Percentiles rank a stretch among this genome's conserved stretches.
Conservation (phyloP, 1,140 invertebrate species). For the Drosophila azteca region DNA sequence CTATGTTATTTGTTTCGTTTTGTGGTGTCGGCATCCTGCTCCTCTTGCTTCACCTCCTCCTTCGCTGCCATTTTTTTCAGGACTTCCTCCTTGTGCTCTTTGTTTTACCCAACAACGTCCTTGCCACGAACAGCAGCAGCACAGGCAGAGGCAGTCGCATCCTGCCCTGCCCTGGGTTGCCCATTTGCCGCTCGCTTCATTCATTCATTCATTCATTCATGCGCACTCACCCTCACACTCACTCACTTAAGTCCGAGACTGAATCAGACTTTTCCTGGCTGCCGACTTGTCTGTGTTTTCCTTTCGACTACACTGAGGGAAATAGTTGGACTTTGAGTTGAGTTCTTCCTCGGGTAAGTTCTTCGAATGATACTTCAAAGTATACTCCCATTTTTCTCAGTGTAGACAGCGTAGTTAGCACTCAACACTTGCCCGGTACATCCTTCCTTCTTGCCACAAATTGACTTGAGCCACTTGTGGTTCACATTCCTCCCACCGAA, state of each 20-base stretch:
- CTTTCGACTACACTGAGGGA: slow-evolving; percentile 41
- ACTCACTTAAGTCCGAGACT: slow-evolving; percentile 20
- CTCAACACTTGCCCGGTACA: slow-evolving; percentile 69
- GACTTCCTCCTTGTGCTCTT: slow-evolving; percentile 54
- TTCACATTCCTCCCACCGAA: slow-evolving; percentile 17
- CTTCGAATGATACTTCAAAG: too few species aligned
- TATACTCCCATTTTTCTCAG: slow-evolving; percentile 35
- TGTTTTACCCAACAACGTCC: slow-evolving; percentile 55
- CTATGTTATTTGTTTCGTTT: slow-evolving; percentile 80
- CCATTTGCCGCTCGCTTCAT: slow-evolving; percentile 39
- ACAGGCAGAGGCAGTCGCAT: slow-evolving; percentile 13
- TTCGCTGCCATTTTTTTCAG: slow-evolving; percentile 40
- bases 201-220: slow-evolving; percentile 56
- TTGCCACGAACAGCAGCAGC: slow-evolving; percentile 33
- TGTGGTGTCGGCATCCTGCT: slow-evolving; percentile 39
- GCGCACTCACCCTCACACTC: slow-evolving; percentile 51
- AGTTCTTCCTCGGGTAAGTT: too few species aligned
- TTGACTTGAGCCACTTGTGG: slow-evolving; percentile 52
- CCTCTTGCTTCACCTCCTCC: slow-evolving; percentile 9
- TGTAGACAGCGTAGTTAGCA: slow-evolving; percentile 53
- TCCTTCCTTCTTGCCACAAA: slow-evolving; percentile 26
- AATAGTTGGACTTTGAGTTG: neutral
- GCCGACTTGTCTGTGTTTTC: slow-evolving; percentile 46
- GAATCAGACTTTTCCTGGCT: slow-evolving; percentile 36
- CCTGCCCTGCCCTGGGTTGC: slow-evolving; percentile 21